Conservation (phyloP, 2,888 invertebrate genomes). For the Alitta virens region DNA sequence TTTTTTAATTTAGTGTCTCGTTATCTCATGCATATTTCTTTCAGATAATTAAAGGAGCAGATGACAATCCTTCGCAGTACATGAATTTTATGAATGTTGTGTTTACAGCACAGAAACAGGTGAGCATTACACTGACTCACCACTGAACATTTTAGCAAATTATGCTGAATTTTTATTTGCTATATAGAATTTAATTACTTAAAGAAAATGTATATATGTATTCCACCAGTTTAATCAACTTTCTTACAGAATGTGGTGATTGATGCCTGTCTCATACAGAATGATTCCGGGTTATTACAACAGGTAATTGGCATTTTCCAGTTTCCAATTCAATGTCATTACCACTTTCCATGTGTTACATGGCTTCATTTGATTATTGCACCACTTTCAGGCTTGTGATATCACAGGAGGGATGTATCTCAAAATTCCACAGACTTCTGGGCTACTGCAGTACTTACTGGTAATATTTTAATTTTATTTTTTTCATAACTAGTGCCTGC, state of each 20-base stretch:
- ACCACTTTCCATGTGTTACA: too few species aligned
- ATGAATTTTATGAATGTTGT: conserved; percentile 99
- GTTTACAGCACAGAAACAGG: conserved; percentile 84
- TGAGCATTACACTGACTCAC: conserved; percentile 14
- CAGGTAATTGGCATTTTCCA: conserved; percentile 60
- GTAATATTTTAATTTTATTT: too few species aligned
- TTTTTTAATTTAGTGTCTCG: not conserved
- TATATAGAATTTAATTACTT: not conserved
- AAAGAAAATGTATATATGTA: not conserved
- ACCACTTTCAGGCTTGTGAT: conserved; percentile 72
- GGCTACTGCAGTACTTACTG: conserved; percentile 80
- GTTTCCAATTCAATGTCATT: too few species aligned
- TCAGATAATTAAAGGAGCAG: conserved; percentile 75
- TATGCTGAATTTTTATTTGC: too few species aligned
- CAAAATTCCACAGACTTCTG: conserved; percentile 81
- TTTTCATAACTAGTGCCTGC: too few species aligned
- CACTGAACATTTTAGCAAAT: too few species aligned
- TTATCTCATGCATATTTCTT: too few species aligned
- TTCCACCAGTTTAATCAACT: not conserved
- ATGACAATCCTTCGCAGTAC: conserved; percentile 74
- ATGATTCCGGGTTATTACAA: conserved; percentile 77
- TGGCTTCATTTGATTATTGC: too few species aligned
- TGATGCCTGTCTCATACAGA: conserved; percentile 89
- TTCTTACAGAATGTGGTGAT: conserved; percentile 73
- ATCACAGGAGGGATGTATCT: conserved; percentile 91